phyloP scores from a whole-genome alignment of 2,888 invertebrate genomes.

The Trachelus stipa region DNA sequence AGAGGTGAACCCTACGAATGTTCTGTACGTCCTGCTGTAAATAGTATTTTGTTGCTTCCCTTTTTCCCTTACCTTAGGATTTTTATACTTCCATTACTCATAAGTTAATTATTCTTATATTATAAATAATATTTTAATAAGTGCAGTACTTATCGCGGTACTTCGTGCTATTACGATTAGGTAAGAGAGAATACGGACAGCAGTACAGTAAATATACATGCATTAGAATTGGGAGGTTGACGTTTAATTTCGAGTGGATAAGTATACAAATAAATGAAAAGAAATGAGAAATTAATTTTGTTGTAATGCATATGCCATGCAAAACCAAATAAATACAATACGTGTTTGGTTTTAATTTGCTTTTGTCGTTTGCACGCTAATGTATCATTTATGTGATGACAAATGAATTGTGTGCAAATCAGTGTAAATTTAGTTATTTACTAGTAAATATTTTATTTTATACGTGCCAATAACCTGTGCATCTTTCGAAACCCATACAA shows the following conservation, averaged over 20 bases:
- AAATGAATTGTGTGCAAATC: neutral
- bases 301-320: constrained; percentile 27
- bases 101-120: constrained; percentile 46
- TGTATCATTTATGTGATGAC: neutral
- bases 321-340: constrained; percentile 38
- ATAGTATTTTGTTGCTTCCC: constrained; percentile 42
- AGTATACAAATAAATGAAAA: constrained; percentile 20
- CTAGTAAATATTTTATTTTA: neutral
- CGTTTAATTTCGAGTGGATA: constrained; percentile 17
- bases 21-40: constrained; percentile 37
- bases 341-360: constrained; percentile 32
- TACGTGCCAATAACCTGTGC: too few species aligned
- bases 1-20: neutral
- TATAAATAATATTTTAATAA: constrained; percentile 44
- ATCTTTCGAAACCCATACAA: too few species aligned
- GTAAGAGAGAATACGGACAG: constrained; percentile 1
- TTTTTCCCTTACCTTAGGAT: constrained; percentile 21
- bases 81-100: constrained; percentile 51
- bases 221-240: neutral
- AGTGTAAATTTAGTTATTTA: neutral
- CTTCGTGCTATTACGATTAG: constrained; percentile 31
- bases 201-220: too few species aligned
- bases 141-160: constrained; percentile 42
- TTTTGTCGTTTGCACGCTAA: constrained; percentile 9
- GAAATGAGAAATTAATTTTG: constrained; percentile 1